Base-by-base conservation (phyloP, 2,888 invertebrate genomes). In the Carterocephalus palaemon region DNA sequence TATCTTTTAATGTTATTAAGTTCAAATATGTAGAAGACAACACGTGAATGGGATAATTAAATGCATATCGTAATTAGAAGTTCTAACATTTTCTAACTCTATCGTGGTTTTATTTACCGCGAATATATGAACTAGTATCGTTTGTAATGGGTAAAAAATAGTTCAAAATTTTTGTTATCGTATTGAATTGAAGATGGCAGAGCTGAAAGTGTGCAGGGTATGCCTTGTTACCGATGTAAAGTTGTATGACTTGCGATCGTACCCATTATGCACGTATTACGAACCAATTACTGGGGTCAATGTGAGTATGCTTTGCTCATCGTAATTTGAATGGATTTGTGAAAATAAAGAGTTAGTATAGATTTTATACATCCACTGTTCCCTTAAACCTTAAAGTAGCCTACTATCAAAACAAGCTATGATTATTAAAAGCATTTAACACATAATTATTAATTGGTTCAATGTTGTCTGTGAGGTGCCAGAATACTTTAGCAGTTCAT, bases 71-170 rank as follows among this genome's bases (percentile, higher is more conserved):
- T 4, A n/a, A 26, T 32, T 48, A 73, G 76, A 62, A 75, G 68
- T 70, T 82, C 81, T 82, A 81, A 64, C 67, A 73, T 71, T 80
- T 81, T 76, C 63, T 81, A 81, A 64, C 64, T 80, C 75, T 72
- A 75, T 71, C 59, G 40, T 43, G 22, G 23, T 39, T 46, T 51
- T 48, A 42, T 55, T 41, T 53, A 51, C 67, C 72, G 73, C 72
- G 68, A 77, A 74, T 56, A 45, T 70, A 70, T 64, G 62, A 73
- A 71, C 43, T 46, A 16, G 55, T 13, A 55, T 54, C 42, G 51
- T 58, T 59, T 57, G 52, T 39, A 17, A 32, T 45, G 31, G 10
- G 8, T 23, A 19, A 16, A 15, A 7, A 22, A 12, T 28, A 34
- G 42, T 48, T 47, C 20, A n/a, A 12, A 34, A 28, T 33, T 6